Evolutionary conservation across 2,797 vertebrate genomes (phyloP), one percentile per base, ranked within the genome.

Genomic region (Siniperca scherzeri): DNA sequence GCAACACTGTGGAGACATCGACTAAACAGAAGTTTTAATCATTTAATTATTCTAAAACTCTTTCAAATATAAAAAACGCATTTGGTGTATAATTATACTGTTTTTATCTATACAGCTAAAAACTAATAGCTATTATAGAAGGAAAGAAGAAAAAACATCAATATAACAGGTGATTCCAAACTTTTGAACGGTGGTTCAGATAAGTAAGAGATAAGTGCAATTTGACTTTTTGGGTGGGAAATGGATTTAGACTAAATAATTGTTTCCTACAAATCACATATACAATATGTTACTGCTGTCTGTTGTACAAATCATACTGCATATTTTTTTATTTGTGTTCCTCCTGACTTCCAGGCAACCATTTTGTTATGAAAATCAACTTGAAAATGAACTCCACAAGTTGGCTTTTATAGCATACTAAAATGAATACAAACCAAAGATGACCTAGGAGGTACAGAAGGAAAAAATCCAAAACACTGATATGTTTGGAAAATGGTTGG

Each of bases 391-490:
- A 19, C 44, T 56, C 22, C 25, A 27, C 13, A 14, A 25, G 46
- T 44, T 27, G 17, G 21, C 3, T 70, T 75, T 64, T 52, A 36
- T 12, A 42, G 19, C 22, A 9, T 8, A 4, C 46, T 57, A 33
- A 62, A 62, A 62, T 16, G 6, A 62, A n/a, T 2, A 25, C 48
- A 79, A 83, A 80, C 25, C 57, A n/a, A 52, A 71, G 12, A 52
- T 21, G 0, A 40, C 22, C 25, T 3, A 9, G 76, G 36, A 67
- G 61, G 71, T 38, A 36, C 14, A 36, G 22, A 0, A 40, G 6
- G 17, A 82, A 38, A 70, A 70, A 55, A 48, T 73, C 25, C 16
- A 57, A 77, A 79, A 46, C 40, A n/a, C 7, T 33, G 42, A n/a
- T 57, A 64, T 50, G 13, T 70, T 56, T 60, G 21, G 59, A 57